Evolutionary conservation across 2,797 vertebrate species (phyloP), one percentile per base, ranked within the genome.

Genomic region (Sciurus carolinensis): DNA sequence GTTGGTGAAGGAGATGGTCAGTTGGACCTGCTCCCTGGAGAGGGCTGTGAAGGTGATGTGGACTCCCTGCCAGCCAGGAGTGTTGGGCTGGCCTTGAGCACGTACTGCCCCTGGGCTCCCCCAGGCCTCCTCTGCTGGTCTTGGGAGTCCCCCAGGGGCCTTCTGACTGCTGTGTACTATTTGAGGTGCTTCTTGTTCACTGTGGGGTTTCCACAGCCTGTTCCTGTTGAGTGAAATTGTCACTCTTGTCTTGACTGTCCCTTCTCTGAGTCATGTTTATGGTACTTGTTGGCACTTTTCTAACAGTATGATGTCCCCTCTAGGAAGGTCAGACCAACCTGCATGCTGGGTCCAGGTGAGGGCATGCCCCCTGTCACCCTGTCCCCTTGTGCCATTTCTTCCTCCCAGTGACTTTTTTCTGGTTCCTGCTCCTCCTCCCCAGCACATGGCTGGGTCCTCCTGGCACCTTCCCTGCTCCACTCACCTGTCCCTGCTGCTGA

Each of bases 141-240:
- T 9, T 7, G 52, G 54, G 17, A 54, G 20, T 22, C 20, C 54
- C 7, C 20, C 7, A 20, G 20, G 54, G 44, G 44, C 44, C 6
- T 17, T 22, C 20, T 7, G 20, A 7, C 54, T 57, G 20, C 54
- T 17, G 20, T 22, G 54, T 22, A 3, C 52, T 24, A 28, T 36
- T 4, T 47, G 2, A 4, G 17, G 44, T 9, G 1, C 66, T 10
- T 73, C 66, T 7, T 26, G 0, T 22, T 52, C 28, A 10, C 33
- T 79, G 54, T 57, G 54, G 54, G 20, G 5, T 8, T 57, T 18
- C 54, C 54, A 57, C 54, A 22, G 7, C 54, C 54, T 57, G 20
- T 57, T 22, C 54, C 54, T 54, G 54, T 54, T 15, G 18, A 20
- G 54, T 18, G 17, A 18, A 54, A 54, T 14, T 80, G 75, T 71